Base-by-base conservation (phyloP, 2,113 vertebrate genomes). In the Neodontobutis hainanensis region DNA sequence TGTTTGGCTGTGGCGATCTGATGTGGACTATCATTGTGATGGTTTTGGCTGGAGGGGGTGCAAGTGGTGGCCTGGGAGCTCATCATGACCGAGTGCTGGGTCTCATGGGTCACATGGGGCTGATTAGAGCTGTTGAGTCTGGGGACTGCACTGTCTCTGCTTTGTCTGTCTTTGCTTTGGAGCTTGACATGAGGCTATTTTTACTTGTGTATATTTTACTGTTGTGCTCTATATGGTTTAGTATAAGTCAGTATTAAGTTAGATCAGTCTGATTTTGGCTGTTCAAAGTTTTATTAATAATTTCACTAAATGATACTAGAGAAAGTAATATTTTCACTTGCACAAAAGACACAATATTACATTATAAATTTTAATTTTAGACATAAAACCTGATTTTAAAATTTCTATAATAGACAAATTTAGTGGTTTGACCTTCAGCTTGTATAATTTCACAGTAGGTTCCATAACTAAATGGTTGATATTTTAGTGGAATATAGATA, bases 111-210 rank as follows among this genome's bases (percentile, higher is more conserved):
- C 64, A 66, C 50, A 81, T 58, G 56, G 6, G 70, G 75, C 69
- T 78, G 80, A 86, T 82, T 80, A 80, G 67, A 61, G 76, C 52
- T 12, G 58, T 48, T 53, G 61, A 44, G 65, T 55, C 57, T 46
- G 59, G 81, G 65, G 85, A 71, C 46, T 51, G 49, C 3, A 15
- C 16, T 2, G 15, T 51, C 45, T 65, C 61, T 55, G 34, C 49
- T 48, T 44, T 64, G 36, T 58, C 11, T 11, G 44, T 46, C 43
- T 61, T 50, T 61, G 49, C 55, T 67, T 68, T 73, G 59, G n/a
- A 70, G 61, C 32, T 60, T 61, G 7, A 34, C 40, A 58, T 55
- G 34, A 62, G 55, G 44, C 49, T 61, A 71, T 81, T 76, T 82
- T 79, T 72, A 73, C 61, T 62, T 35, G 64, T 35, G 59, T 60